Evolutionary conservation across 2,113 vertebrate genomes (phyloP).

Genomic region (Oryzias melastigma): DNA sequence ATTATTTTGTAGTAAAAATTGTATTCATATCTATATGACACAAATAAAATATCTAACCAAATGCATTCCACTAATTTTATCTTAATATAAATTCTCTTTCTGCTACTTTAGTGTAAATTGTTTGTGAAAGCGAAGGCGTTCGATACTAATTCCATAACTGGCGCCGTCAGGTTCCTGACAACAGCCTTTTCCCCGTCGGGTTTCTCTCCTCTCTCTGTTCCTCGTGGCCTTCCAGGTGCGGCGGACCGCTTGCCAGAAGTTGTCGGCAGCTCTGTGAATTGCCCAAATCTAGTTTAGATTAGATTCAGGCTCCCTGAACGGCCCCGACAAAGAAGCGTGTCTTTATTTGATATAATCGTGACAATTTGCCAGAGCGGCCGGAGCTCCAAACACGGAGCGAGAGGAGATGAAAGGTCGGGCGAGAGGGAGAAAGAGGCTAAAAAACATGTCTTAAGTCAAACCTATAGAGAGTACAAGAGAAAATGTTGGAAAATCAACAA

Average conservation of each 20-base stretch:
- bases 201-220: slow-evolving; percentile 10
- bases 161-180: slow-evolving; percentile 27
- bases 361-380: slow-evolving; percentile 41
- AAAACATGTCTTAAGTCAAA: slow-evolving; percentile 34
- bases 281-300: slow-evolving; percentile 65
- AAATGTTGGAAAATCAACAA: slow-evolving; percentile 27
- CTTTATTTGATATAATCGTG: slow-evolving; percentile 56
- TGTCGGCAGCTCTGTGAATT: slow-evolving; percentile 59
- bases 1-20: too few species aligned
- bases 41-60: too few species aligned
- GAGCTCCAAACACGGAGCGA: slow-evolving; percentile 15
- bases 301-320: slow-evolving; percentile 39
- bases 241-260: slow-evolving; percentile 52
- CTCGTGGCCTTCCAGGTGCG: slow-evolving; percentile 43
- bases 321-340: slow-evolving; percentile 33
- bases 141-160: slow-evolving; percentile 13
- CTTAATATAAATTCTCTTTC: background rate
- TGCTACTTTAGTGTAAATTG: slow-evolving; percentile 9
- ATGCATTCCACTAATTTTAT: background rate
- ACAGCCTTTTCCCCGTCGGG: background rate
- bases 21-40: too few species aligned
- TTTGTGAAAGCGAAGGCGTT: slow-evolving; percentile 8
- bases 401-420: slow-evolving; percentile 13
- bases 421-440: slow-evolving; percentile 12
- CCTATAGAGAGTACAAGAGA: slow-evolving; percentile 28